phyloP scores from a whole-genome alignment of 2,888 invertebrate genomes.

The Thera britannica region DNA sequence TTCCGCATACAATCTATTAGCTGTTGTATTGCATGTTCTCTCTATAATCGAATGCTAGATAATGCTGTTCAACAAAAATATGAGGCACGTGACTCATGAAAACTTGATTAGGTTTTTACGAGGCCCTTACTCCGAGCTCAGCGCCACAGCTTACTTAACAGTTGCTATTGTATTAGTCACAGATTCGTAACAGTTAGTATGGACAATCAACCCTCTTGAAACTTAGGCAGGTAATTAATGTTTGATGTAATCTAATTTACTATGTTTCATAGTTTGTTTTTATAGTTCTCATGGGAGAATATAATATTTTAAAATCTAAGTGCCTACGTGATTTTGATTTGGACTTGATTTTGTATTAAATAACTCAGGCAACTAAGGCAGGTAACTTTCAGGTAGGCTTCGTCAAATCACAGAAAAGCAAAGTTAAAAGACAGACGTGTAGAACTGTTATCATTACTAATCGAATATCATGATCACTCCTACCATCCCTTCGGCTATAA shows the following conservation, averaged over 20 bases:
- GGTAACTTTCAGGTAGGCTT: not conserved
- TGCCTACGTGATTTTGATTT: not conserved
- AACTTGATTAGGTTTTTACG: constrained; percentile 52
- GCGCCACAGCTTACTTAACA: constrained; percentile 1
- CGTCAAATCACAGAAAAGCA: not conserved
- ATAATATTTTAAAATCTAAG: not conserved
- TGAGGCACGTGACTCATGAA: constrained; percentile 39
- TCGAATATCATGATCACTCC: not conserved
- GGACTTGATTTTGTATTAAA: not conserved
- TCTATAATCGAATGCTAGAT: constrained; percentile 4
- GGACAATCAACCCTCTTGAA: constrained; percentile 15
- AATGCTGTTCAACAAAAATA: constrained; percentile 33
- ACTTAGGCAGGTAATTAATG: constrained; percentile 41
- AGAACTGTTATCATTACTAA: not conserved
- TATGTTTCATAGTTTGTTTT: constrained; percentile 27
- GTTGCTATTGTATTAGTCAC: constrained; percentile 8
- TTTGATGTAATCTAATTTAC: constrained; percentile 27
- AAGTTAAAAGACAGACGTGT: not conserved
- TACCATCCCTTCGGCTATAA: constrained; percentile 24
- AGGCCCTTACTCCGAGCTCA: constrained; percentile 21
- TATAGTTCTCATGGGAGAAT: constrained; percentile 12
- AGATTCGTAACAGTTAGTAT: constrained; percentile 8
- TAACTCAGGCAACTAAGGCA: too few relatives aligned
- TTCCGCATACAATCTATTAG: not conserved
- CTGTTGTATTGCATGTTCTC: not conserved